Percentiles rank a stretch among this genome's conserved stretches.
Conservation (phyloP, 2,113 vertebrate genomes). For the Erythrocercus mccallii region DNA sequence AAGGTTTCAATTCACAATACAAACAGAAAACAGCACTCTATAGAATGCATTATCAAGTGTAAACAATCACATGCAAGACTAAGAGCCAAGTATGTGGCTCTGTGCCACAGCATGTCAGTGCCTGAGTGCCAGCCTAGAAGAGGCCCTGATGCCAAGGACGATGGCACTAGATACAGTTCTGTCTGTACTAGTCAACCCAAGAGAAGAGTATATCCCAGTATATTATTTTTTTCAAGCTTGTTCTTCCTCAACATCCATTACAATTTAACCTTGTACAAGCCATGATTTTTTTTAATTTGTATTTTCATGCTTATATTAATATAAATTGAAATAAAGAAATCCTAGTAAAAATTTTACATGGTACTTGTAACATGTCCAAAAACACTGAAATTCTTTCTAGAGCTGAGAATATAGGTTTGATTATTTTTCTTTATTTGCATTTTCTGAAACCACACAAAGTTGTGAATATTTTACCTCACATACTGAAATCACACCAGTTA, state of each 20-base stretch:
- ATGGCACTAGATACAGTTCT: neutral
- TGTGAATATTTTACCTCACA: neutral
- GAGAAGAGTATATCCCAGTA: neutral
- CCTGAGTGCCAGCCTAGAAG: neutral
- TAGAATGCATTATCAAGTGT: neutral
- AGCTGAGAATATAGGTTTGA: neutral
- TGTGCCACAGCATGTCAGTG: neutral
- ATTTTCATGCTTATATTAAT: neutral
- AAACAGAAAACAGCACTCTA: neutral
- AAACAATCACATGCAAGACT: neutral
- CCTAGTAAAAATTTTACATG: neutral
- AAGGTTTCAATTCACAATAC: neutral
- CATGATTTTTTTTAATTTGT: neutral
- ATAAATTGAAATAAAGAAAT: neutral
- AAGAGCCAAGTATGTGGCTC: neutral
- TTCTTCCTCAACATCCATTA: fast-evolving
- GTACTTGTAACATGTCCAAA: neutral
- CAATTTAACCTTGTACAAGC: neutral
- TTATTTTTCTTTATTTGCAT: neutral
- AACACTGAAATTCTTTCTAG: neutral
- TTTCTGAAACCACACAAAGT: neutral
- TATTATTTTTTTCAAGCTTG: neutral
- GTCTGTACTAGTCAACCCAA: neutral
- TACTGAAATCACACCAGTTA: neutral
- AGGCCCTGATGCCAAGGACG: neutral